phyloP scores from a whole-genome alignment of 2,888 invertebrate species.

The Drosophila meridionalis region DNA sequence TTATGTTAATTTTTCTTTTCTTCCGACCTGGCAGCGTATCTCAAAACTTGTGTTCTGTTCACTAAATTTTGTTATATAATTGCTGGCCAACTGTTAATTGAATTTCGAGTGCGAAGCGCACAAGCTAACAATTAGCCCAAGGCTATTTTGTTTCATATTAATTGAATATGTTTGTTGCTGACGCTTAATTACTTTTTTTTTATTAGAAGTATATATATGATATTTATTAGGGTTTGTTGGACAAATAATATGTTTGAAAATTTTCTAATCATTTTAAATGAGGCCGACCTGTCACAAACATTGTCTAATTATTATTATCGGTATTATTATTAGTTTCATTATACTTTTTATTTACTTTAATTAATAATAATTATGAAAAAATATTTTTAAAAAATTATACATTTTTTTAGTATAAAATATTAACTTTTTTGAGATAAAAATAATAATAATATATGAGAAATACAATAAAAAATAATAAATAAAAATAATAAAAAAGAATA shows the following conservation, averaged over 20 bases:
- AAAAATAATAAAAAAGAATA: too few relatives aligned
- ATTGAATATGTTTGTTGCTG: conserved; percentile 2
- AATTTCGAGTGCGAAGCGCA: conserved; percentile 55
- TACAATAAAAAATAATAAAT: too few relatives aligned
- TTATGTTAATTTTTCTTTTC: conserved; percentile 52
- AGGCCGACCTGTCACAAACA: not conserved
- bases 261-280: not conserved
- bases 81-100: conserved; percentile 63
- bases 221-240: not conserved
- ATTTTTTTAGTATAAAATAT: too few relatives aligned
- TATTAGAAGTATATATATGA: not conserved
- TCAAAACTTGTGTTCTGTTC: conserved; percentile 34
- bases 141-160: conserved; percentile 15
- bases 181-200: not conserved
- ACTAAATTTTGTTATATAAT: conserved; percentile 52
- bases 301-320: too few relatives aligned
- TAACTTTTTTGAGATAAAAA: too few relatives aligned
- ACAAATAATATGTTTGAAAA: not conserved
- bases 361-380: too few relatives aligned
- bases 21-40: conserved; percentile 56
- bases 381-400: too few relatives aligned
- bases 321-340: too few relatives aligned
- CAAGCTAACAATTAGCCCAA: conserved; percentile 44
- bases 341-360: too few relatives aligned
- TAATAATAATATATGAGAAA: too few relatives aligned